These are phyloP conservation scores for Archips xylosteana DNA, from an alignment of 2,888 invertebrate species.

Conservation along the genomic window DNA sequence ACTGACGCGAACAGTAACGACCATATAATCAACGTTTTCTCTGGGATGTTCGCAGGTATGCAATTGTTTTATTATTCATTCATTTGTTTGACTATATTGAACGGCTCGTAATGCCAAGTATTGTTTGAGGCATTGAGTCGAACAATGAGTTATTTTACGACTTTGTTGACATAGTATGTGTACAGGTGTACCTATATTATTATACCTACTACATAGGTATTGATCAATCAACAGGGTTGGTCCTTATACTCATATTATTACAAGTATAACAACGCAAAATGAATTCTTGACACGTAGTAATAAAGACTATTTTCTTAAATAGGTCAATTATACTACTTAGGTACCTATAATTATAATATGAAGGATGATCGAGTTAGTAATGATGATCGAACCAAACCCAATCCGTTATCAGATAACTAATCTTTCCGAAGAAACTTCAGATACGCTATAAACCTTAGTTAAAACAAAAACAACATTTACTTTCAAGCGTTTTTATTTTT, in stretches of 20 bases:
- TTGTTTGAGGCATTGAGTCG: slow-evolving; percentile 17
- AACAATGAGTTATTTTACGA: slow-evolving; percentile 38
- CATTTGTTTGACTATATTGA: slow-evolving; percentile 22
- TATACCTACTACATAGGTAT: neutral
- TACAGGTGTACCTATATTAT: slow-evolving; percentile 24
- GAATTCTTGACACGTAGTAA: neutral
- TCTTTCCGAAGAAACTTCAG: slow-evolving; percentile 1
- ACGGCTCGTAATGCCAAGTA: slow-evolving; percentile 12
- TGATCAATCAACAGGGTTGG: slow-evolving; percentile 15
- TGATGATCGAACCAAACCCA: slow-evolving; percentile 12
- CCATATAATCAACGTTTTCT: slow-evolving; percentile 78
- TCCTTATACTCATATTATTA: neutral
- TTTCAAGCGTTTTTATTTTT: neutral
- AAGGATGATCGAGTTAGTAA: neutral
- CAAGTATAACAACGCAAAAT: neutral
- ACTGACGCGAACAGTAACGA: slow-evolving; percentile 76
- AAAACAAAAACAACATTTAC: neutral
- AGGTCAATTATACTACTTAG: neutral
- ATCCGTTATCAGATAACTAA: slow-evolving; percentile 3
- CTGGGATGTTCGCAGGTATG: slow-evolving; percentile 83
- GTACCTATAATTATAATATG: neutral
- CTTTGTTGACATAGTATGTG: slow-evolving; percentile 35
- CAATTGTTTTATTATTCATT: slow-evolving; percentile 32
- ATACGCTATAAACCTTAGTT: neutral
- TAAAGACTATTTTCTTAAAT: neutral